Conservation (phyloP, 2,888 invertebrate genomes). For the Polietes domitor region DNA sequence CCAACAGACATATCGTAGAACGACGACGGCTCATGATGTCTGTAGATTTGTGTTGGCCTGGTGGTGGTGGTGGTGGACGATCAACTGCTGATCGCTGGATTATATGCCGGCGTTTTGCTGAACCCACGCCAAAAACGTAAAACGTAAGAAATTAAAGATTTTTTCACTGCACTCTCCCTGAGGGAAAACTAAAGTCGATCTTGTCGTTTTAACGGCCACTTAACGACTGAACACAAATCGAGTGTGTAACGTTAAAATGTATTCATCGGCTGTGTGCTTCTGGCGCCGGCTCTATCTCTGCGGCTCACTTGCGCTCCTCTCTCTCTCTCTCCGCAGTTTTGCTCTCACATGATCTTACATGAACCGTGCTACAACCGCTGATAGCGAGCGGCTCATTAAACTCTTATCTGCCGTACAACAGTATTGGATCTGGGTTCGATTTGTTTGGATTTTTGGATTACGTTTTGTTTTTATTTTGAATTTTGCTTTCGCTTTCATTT, state of each 20-base stretch:
- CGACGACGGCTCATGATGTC: constrained; percentile 41
- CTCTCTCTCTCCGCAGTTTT: neutral
- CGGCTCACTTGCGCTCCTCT: too few relatives aligned
- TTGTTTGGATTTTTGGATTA: neutral
- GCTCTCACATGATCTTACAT: too few relatives aligned
- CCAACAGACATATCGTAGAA: constrained; percentile 38
- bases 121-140: neutral
- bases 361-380: too few relatives aligned
- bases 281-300: constrained; percentile 1
- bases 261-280: neutral
- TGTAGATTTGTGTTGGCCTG: too few relatives aligned
- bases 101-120: neutral
- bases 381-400: neutral
- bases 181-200: constrained; percentile 21
- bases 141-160: neutral
- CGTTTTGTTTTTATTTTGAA: neutral
- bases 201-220: constrained; percentile 41
- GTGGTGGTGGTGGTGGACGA: neutral
- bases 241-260: neutral
- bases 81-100: neutral
- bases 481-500: neutral
- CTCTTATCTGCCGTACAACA: too few relatives aligned
- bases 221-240: constrained; percentile 35
- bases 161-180: neutral
- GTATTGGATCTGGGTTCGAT: neutral